phyloP scores from a whole-genome alignment of 2,797 vertebrate species.

The Heliangelus exortis region DNA sequence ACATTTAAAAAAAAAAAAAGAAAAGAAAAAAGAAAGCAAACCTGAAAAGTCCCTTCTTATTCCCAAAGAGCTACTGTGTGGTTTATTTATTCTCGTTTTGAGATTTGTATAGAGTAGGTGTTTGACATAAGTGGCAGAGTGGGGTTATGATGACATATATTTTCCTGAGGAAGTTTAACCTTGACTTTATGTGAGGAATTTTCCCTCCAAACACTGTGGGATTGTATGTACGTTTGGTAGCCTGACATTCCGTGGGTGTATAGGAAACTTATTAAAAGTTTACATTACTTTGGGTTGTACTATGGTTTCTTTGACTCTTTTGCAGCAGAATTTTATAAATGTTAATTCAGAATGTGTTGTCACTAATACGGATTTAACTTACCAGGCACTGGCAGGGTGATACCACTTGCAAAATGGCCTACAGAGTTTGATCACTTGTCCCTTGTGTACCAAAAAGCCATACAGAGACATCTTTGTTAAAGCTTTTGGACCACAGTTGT shows the following conservation, averaged over 20 bases:
- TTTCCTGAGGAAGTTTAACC: constrained; percentile 59
- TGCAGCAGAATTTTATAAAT: not conserved
- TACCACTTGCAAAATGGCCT: fast-evolving
- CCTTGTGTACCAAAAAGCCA: not conserved
- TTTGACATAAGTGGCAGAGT: constrained; percentile 42
- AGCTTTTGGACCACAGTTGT: not conserved
- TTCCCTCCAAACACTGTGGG: constrained; percentile 11
- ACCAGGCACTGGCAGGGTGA: not conserved
- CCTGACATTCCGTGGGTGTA: not conserved
- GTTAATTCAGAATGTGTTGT: not conserved
- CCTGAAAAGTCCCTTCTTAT: constrained; percentile 8
- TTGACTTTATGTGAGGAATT: constrained; percentile 33
- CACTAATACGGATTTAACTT: not conserved
- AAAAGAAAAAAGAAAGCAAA: not conserved
- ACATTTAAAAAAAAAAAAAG: not conserved
- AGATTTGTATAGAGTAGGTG: constrained; percentile 25
- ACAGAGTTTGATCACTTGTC: fast-evolving
- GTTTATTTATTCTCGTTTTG: constrained; percentile 29
- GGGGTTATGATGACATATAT: constrained; percentile 49
- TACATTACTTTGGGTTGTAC: not conserved
- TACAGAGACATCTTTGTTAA: not conserved
- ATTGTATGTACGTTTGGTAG: not conserved
- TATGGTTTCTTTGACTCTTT: not conserved
- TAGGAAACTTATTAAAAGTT: constrained; percentile 18
- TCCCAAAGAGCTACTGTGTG: not conserved